These are phyloP conservation scores for Sapajus apella DNA, from an alignment of 2,113 vertebrate species.

Conservation along the genomic window DNA sequence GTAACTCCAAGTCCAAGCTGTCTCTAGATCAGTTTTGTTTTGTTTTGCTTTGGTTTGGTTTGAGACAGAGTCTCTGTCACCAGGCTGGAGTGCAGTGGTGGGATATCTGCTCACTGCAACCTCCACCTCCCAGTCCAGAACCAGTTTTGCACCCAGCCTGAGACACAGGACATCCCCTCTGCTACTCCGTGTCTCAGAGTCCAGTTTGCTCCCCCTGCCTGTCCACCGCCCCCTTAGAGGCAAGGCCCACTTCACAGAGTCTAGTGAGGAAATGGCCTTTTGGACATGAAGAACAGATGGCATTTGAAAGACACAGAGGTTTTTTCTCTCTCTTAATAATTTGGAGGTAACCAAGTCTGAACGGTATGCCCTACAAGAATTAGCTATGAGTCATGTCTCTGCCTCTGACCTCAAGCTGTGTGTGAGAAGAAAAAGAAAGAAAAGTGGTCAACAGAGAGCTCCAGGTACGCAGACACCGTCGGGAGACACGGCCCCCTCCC, in stretches of 20 bases:
- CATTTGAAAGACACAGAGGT: neutral
- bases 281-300: neutral
- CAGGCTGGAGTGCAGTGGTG: too few relatives aligned
- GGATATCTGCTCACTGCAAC: too few relatives aligned
- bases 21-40: too few relatives aligned
- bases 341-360: neutral
- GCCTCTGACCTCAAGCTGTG: neutral
- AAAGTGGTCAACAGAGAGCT: neutral
- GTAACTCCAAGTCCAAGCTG: neutral
- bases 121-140: too few relatives aligned
- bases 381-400: neutral
- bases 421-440: neutral
- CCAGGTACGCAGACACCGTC: neutral
- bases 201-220: neutral
- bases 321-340: neutral
- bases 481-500: neutral
- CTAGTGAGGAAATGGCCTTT: neutral
- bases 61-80: too few relatives aligned
- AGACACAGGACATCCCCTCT: neutral
- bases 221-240: neutral
- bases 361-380: neutral
- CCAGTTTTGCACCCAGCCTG: too few relatives aligned
- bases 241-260: neutral
- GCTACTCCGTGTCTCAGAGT: neutral
- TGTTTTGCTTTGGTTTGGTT: too few relatives aligned